Evolutionary conservation across 2,888 invertebrate genomes (phyloP).

Genomic region (Hybos culiciformis): DNA sequence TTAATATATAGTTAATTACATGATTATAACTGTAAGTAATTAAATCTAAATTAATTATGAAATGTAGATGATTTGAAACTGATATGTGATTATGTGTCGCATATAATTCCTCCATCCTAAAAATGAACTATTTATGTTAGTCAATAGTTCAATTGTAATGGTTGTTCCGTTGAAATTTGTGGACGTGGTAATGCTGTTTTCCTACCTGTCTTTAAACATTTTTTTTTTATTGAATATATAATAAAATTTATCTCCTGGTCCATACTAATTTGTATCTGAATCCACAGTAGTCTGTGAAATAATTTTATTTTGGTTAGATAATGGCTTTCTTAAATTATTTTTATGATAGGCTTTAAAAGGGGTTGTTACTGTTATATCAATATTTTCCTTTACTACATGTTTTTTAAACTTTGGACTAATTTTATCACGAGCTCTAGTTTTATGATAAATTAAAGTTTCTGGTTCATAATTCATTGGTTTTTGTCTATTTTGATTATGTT

Average conservation of each 20-base stretch:
- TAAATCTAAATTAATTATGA: too few species aligned
- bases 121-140: too few species aligned
- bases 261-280: too few species aligned
- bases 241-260: too few species aligned
- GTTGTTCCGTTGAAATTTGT: constrained; percentile 80
- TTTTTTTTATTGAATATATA: too few species aligned
- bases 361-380: constrained; percentile 2
- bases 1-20: too few species aligned
- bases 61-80: too few species aligned
- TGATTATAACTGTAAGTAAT: too few species aligned
- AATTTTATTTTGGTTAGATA: neutral
- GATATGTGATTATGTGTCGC: too few species aligned
- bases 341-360: constrained; percentile 2
- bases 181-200: constrained; percentile 83
- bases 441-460: constrained; percentile 4
- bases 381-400: constrained; percentile 3
- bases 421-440: constrained; percentile 6
- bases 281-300: too few species aligned
- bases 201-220: too few species aligned
- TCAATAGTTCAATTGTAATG: constrained; percentile 90
- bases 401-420: constrained; percentile 3
- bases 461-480: constrained; percentile 1
- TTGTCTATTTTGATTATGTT: constrained; percentile 5
- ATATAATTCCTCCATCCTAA: too few species aligned
- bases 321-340: constrained; percentile 6